phyloP scores from a whole-genome alignment of 2,797 vertebrate genomes.

The Momotus momota region DNA sequence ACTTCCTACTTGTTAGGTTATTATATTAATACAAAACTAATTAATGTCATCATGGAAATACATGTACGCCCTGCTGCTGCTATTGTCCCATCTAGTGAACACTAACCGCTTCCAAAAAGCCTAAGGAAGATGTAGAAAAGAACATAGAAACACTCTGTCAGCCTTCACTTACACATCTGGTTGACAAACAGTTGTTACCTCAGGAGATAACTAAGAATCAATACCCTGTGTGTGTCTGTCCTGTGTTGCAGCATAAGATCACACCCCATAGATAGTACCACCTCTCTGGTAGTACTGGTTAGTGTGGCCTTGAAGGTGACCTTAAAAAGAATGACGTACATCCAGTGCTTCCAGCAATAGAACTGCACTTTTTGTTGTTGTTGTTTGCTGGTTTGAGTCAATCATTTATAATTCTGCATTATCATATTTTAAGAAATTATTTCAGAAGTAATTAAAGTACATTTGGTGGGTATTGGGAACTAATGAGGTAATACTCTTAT shows the following conservation, averaged over 20 bases:
- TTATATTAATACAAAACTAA: background rate
- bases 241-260: background rate
- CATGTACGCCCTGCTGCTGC: rapidly evolving
- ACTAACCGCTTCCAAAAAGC: background rate
- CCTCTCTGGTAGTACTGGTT: background rate
- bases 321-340: background rate
- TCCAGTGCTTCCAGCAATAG: background rate
- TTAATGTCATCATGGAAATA: background rate
- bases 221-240: background rate
- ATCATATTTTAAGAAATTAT: background rate
- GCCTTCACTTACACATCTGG: background rate
- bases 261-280: background rate
- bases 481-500: background rate
- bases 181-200: background rate
- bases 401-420: background rate
- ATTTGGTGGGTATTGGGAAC: background rate
- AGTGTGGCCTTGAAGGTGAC: background rate
- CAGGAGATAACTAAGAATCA: too few relatives aligned
- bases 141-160: background rate
- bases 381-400: background rate
- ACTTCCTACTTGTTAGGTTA: background rate
- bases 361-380: background rate
- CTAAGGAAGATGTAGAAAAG: background rate
- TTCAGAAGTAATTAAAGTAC: background rate
- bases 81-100: background rate